phyloP scores from a whole-genome alignment of 2,797 vertebrate genomes.

The Chlorospingus semifuscus region DNA sequence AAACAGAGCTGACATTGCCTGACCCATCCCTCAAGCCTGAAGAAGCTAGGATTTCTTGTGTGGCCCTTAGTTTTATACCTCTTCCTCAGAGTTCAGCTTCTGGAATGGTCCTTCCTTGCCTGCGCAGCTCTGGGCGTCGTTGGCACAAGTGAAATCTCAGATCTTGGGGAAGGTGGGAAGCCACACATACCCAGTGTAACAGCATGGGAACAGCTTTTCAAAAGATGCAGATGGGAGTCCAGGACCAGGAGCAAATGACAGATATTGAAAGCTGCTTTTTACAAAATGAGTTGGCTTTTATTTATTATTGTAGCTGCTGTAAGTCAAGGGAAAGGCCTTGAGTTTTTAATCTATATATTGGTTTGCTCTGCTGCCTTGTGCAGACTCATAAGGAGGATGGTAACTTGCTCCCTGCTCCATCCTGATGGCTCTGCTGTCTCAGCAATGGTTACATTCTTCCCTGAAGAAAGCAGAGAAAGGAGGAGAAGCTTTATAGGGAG shows the following conservation, averaged over 20 bases:
- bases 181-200: rapidly evolving
- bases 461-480: not conserved
- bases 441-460: not conserved
- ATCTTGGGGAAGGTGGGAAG: not conserved
- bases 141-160: rapidly evolving
- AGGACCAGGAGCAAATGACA: not conserved
- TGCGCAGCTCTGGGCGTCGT: not conserved
- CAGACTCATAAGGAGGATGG: not conserved
- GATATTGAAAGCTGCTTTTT: not conserved
- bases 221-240: not conserved
- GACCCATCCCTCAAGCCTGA: not conserved
- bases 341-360: not conserved
- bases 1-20: not conserved
- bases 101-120: not conserved
- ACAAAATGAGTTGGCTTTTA: not conserved
- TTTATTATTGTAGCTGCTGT: not conserved
- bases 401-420: rapidly evolving
- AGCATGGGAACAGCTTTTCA: not conserved
- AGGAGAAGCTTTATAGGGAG: not conserved
- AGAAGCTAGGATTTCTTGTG: rapidly evolving
- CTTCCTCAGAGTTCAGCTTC: not conserved
- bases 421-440: not conserved
- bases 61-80: not conserved
- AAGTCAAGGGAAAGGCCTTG: not conserved
- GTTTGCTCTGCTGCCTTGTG: not conserved